Percentiles rank a stretch among this genome's conserved stretches.
Conservation (phyloP, 2,888 invertebrate genomes). For the Sphecodes monilicornis region DNA sequence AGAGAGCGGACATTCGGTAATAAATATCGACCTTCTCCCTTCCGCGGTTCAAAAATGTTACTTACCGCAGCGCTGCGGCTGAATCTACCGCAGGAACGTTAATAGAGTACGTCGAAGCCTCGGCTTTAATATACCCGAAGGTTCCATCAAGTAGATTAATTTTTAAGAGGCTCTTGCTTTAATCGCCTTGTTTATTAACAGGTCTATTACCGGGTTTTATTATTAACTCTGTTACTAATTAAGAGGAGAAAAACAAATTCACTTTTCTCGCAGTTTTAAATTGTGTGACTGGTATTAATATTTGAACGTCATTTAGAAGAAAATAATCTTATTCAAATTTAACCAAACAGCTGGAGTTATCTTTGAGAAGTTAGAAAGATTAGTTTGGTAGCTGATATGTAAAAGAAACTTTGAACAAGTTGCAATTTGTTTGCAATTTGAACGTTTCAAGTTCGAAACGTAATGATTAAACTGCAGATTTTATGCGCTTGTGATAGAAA, state of each 20-base stretch:
- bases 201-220: neutral
- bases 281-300: too few species aligned
- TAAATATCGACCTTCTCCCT: slow-evolving; percentile 13
- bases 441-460: too few species aligned
- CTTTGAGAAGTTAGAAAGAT: too few species aligned
- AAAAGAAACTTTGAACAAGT: too few species aligned
- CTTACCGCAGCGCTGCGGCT: neutral
- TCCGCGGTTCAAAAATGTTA: neutral
- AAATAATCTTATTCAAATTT: too few species aligned
- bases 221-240: neutral
- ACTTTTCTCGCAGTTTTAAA: neutral
- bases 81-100: neutral
- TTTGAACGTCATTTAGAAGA: too few species aligned
- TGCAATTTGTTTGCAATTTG: too few species aligned
- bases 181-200: neutral
- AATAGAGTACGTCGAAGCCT: neutral
- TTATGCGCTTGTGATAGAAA: too few species aligned
- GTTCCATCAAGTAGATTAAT: neutral
- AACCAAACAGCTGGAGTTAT: too few species aligned
- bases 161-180: neutral
- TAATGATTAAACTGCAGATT: too few species aligned
- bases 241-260: neutral
- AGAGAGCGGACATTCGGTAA: slow-evolving; percentile 13
- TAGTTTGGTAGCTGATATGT: too few species aligned
- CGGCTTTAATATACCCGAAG: neutral